These are phyloP conservation scores for Calyptommatus sinebrachiatus DNA, from an alignment of 2,113 vertebrate genomes.

Conservation along the genomic window DNA sequence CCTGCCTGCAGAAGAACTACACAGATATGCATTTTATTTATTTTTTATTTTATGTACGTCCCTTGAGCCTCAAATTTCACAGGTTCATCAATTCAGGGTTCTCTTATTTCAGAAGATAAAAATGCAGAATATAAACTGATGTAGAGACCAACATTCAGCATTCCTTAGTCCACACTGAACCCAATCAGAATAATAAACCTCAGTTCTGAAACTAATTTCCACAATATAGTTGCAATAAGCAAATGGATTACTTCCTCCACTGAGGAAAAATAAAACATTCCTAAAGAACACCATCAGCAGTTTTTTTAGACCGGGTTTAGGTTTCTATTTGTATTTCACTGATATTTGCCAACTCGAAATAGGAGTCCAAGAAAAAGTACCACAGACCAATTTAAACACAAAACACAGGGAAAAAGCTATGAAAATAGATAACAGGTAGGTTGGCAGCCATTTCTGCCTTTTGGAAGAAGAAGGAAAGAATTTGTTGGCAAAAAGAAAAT, in stretches of 20 bases:
- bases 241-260: background rate
- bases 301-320: background rate
- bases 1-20: too few relatives aligned
- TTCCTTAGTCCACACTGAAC: background rate
- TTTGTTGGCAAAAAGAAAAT: background rate
- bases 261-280: background rate
- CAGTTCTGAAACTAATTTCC: background rate
- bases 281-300: background rate
- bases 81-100: background rate
- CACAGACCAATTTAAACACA: constrained; percentile 6
- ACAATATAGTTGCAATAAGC: constrained; percentile 12
- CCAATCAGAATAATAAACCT: constrained; percentile 7
- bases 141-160: background rate
- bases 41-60: too few relatives aligned
- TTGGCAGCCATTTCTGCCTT: constrained; percentile 3
- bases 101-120: background rate
- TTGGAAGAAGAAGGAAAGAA: background rate
- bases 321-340: background rate
- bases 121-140: background rate
- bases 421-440: constrained; percentile 15
- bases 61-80: background rate
- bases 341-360: background rate
- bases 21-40: too few relatives aligned
- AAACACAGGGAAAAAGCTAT: background rate
- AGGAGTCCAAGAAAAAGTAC: background rate